Base-by-base conservation (phyloP, 2,113 vertebrate species). In the Apodemus sylvaticus region DNA sequence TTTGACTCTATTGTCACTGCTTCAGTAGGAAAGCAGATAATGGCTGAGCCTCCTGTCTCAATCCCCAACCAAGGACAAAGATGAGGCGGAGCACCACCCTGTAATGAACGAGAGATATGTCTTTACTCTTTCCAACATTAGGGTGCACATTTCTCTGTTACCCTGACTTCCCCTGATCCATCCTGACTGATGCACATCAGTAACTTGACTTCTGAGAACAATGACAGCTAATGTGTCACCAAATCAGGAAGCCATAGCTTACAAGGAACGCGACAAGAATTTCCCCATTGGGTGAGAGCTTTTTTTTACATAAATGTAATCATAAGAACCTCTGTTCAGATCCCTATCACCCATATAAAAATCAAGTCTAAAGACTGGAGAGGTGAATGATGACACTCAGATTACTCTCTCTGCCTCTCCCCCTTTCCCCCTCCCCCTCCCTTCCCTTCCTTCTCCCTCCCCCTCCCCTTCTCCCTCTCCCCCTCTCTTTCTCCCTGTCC, bases 201-300 rank as follows among this genome's bases (percentile, higher is more conserved):
- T 22, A 92, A 88, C 73, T 77, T 45, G 16, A 22, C 20, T 13
- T 87, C n/a, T 10, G 16, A 97, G 76, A 62, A 86, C 48, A 70
- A 92, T 7, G 71, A 20, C 24, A 53, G 3, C 0, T 5, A 74
- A 36, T 34, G 7, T 3, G 36, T 39, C 73, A 24, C 31, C 62
- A 83, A 89, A 90, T 48, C 45, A 92, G 86, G 42, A 42, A 45
- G 45, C 45, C 6, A 3, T 36, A 36, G 12, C 29, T 86, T 58
- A 77, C 0, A 45, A 68, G 60, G 14, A 39, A 68, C 83, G 24
- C 55, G 20, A 24, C 86, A 90, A 60, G 19, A n/a, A 45, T 88
- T 31, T 91, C 94, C n/a, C 29, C 34, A 34, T 3, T 86, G 60
- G 81, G 16, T 8, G 31, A 85, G 39, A 64, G 14, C 16, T 20